Conservation (phyloP, 2,888 invertebrate species). For the Euplexia lucipara region DNA sequence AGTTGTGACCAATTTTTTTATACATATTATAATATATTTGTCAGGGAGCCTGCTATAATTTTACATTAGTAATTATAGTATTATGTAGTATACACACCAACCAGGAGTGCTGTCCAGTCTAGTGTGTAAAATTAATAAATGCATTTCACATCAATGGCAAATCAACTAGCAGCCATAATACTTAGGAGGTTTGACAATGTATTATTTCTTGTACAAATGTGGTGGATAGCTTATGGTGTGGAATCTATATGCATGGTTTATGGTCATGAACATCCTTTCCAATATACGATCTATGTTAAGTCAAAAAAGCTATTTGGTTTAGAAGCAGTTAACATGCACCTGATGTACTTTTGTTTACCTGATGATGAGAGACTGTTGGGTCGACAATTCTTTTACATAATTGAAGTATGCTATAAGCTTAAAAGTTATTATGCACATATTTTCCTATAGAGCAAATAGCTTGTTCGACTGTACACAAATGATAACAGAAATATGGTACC, state of each 20-base stretch:
- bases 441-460: too few species aligned
- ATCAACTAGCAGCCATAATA: conserved; percentile 59
- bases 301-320: background rate
- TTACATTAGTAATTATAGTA: conserved; percentile 10
- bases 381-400: conserved; percentile 1
- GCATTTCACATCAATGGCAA: conserved; percentile 73
- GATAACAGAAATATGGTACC: conserved; percentile 27
- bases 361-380: background rate
- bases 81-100: conserved; percentile 52
- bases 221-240: background rate
- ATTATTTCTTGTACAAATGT: conserved; percentile 24
- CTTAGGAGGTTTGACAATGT: conserved; percentile 27
- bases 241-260: conserved; percentile 2
- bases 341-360: background rate
- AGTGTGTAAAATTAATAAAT: conserved; percentile 84
- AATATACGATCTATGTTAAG: background rate
- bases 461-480: conserved; percentile 1
- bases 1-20: conserved; percentile 68
- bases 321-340: background rate
- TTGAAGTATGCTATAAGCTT: conserved; percentile 1
- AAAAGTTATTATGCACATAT: background rate
- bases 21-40: conserved; percentile 50
- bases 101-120: conserved; percentile 82
- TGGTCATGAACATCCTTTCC: conserved; percentile 4
- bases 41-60: conserved; percentile 29